Evolutionary conservation across 2,888 invertebrate species (phyloP).

Genomic region (Encarsia formosa): DNA sequence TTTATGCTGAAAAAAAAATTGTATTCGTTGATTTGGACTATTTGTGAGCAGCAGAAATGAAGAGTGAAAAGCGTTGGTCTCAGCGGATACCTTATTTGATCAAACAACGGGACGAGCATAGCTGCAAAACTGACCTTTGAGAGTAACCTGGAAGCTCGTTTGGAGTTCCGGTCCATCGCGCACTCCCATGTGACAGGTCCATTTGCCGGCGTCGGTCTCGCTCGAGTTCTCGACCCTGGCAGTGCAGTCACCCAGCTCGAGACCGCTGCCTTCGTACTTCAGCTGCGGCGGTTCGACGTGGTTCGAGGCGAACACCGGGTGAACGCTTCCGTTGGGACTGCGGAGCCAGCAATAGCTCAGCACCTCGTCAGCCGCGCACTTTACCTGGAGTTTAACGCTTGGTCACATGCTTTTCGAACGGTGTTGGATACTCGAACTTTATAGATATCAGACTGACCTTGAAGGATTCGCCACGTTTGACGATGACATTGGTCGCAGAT

Average conservation of each 20-base stretch:
- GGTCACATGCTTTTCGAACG: not conserved
- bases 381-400: conserved; percentile 32
- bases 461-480: conserved; percentile 34
- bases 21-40: no score
- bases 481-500: conserved; percentile 30
- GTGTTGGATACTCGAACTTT: not conserved
- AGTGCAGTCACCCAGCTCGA: conserved; percentile 41
- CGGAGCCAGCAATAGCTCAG: conserved; percentile 43
- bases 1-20: no score
- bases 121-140: conserved; percentile 38
- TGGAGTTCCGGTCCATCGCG: conserved; percentile 32
- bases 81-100: no score
- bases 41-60: no score
- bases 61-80: no score
- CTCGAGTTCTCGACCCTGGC: conserved; percentile 32
- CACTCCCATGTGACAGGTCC: conserved; percentile 42
- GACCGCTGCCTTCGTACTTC: conserved; percentile 36
- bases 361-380: conserved; percentile 32
- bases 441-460: conserved; percentile 30
- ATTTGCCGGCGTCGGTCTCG: conserved; percentile 35
- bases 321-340: conserved; percentile 41
- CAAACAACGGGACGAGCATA: no score
- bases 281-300: conserved; percentile 9
- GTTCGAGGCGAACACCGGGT: conserved; percentile 28
- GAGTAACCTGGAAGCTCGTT: conserved; percentile 32